Percentiles rank a stretch among this genome's conserved stretches.
Conservation (phyloP, 1,140 invertebrate species). For the Thaumatotibia leucotreta region DNA sequence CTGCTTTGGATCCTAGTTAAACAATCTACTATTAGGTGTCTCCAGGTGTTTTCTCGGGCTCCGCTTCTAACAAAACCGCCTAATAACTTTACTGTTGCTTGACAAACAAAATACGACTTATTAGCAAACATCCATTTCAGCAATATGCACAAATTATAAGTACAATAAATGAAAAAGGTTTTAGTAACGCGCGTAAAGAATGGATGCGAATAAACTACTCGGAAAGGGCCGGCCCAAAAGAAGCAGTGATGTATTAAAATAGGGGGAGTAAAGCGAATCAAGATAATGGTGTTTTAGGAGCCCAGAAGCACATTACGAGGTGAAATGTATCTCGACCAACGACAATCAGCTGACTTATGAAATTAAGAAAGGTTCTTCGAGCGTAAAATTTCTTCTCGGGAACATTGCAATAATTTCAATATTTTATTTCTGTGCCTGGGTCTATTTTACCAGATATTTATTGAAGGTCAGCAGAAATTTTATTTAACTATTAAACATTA, state of each 20-base stretch:
- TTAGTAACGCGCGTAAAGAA: background rate
- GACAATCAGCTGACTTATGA: background rate
- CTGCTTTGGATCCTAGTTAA: no score
- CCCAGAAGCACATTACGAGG: background rate
- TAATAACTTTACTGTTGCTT: no score
- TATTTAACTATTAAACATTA: no score
- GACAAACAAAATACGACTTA: background rate
- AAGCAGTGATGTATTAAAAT: constrained; percentile 7
- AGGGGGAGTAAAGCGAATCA: constrained; percentile 9
- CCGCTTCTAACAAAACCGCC: no score
- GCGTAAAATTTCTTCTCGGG: background rate
- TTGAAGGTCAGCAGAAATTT: no score
- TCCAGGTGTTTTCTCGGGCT: no score
- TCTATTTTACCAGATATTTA: no score
- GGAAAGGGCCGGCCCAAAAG: background rate
- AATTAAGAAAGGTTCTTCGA: background rate
- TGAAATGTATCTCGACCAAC: background rate
- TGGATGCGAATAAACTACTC: constrained; percentile 5
- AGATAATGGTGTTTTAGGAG: constrained; percentile 5
- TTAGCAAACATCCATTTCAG: background rate
- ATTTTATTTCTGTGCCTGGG: background rate
- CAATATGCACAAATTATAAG: background rate
- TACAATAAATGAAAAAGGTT: constrained; percentile 2
- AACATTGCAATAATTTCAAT: background rate
- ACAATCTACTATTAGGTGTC: no score